Percentiles rank a stretch among this genome's conserved stretches.
These are phyloP conservation scores for Enhydra lutris DNA, from an alignment of 2,113 vertebrate species.

Conservation along the genomic window DNA sequence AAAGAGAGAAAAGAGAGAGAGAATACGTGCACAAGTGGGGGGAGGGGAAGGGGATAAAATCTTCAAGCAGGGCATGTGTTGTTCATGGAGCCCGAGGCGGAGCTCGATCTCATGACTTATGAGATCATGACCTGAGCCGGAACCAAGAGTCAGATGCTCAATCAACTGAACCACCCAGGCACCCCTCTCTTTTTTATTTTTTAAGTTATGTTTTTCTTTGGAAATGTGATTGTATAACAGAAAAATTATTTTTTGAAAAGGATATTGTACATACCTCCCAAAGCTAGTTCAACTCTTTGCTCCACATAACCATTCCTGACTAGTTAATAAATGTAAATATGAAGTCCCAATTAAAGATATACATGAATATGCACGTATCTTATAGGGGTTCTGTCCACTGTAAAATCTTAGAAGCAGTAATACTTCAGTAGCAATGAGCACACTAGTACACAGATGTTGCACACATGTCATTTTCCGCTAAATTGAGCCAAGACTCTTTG, in stretches of 20 bases:
- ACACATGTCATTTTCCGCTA: not conserved
- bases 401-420: not conserved
- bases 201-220: conserved; percentile 3
- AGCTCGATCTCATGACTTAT: not conserved
- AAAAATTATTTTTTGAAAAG: not conserved
- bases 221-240: not conserved
- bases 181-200: not conserved
- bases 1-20: not conserved
- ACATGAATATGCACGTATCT: not conserved
- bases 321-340: not conserved
- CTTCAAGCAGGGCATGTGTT: not conserved
- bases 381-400: not conserved
- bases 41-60: not conserved
- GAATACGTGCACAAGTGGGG: not conserved
- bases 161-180: not conserved
- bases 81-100: not conserved
- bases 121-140: not conserved
- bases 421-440: not conserved
- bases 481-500: not conserved
- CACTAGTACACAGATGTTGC: not conserved
- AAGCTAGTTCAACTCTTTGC: not conserved
- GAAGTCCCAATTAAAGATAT: not conserved
- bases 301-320: not conserved
- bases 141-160: not conserved
- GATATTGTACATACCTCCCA: not conserved